A percentile compares a stretch with the other conserved stretches of the same genome.
These are phyloP conservation scores for Eupithecia dodoneata DNA, from an alignment of 2,888 invertebrate species.

Conservation along the genomic window DNA sequence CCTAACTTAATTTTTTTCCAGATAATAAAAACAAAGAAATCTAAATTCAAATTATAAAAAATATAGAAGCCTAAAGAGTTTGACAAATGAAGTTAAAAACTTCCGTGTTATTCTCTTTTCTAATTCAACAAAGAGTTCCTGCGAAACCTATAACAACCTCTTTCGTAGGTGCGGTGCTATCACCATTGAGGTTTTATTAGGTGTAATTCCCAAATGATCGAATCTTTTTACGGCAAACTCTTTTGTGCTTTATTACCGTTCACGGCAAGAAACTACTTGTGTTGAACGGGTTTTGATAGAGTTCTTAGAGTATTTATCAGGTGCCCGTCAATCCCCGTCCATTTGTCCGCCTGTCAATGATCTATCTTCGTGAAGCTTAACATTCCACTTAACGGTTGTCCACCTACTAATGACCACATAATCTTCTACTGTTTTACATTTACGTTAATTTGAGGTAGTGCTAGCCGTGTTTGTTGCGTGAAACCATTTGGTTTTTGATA, in stretches of 20 bases:
- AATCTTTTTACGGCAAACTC: not conserved
- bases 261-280: not conserved
- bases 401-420: slow-evolving; percentile 38
- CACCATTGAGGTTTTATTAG: not conserved
- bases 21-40: not conserved
- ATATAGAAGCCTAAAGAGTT: not conserved
- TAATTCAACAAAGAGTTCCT: not conserved
- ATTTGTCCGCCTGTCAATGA: slow-evolving; percentile 57
- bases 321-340: slow-evolving; percentile 55
- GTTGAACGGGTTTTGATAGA: slow-evolving; percentile 39
- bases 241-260: not conserved
- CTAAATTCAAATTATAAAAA: not conserved
- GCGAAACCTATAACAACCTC: not conserved
- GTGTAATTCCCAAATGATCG: not conserved
- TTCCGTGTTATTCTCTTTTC: not conserved
- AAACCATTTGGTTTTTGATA: not conserved
- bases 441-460: slow-evolving; percentile 9
- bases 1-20: not conserved
- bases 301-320: slow-evolving; percentile 46
- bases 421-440: slow-evolving; percentile 36
- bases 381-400: slow-evolving; percentile 49
- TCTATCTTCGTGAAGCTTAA: slow-evolving; percentile 56
- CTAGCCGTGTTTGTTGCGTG: slow-evolving; percentile 2
- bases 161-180: not conserved
- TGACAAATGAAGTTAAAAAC: not conserved